phyloP scores from a whole-genome alignment of 1,140 invertebrate species.

The Philotrypesis tridentata region DNA sequence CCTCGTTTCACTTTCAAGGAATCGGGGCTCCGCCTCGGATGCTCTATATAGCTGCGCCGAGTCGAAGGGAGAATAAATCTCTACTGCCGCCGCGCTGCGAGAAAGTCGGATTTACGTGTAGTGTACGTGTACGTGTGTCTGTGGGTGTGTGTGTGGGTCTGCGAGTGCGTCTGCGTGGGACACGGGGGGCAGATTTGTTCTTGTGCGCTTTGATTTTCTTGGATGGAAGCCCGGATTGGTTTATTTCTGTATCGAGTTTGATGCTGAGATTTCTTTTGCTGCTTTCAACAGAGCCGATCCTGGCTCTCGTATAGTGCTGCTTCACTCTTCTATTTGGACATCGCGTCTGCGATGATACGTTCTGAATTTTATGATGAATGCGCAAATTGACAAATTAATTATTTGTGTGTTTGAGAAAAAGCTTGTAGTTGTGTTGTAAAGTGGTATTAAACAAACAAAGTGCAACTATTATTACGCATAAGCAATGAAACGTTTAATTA shows the following conservation, averaged over 20 bases:
- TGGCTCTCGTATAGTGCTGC: neutral
- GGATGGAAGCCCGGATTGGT: neutral
- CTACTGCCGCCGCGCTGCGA: neutral
- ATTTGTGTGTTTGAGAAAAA: no score
- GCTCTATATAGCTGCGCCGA: neutral
- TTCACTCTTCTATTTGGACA: neutral
- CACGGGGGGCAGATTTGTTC: neutral
- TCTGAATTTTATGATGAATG: no score
- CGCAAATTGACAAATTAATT: no score
- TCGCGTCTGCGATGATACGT: no score
- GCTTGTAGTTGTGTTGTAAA: no score
- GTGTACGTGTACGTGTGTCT: no score
- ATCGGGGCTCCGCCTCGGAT: neutral
- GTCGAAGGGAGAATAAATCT: neutral
- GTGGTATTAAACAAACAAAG: no score
- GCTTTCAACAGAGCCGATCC: no score
- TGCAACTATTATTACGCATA: no score
- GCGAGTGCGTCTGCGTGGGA: neutral
- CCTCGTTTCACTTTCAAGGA: slow-evolving; percentile 20
- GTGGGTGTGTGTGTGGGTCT: no score
- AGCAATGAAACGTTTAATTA: no score
- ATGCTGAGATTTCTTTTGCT: neutral
- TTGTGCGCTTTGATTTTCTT: neutral
- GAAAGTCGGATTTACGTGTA: neutral
- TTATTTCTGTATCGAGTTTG: neutral